Conservation (phyloP, 2,113 vertebrate genomes). For the Jacana jacana region DNA sequence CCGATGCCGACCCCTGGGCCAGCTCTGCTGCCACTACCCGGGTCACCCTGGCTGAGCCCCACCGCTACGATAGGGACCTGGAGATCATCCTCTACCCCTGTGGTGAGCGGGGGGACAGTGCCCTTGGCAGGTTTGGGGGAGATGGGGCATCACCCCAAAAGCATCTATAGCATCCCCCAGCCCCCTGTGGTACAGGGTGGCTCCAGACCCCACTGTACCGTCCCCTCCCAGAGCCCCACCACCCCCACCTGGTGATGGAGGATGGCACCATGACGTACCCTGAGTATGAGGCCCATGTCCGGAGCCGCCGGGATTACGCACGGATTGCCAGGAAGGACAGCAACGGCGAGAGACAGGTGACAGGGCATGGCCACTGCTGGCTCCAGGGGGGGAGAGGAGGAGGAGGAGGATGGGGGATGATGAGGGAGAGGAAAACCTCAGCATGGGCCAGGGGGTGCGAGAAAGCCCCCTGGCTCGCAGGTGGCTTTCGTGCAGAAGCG, state of each 20-base stretch:
- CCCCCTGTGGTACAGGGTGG: accelerated
- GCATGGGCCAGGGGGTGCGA: neutral
- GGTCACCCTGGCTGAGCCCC: conserved; percentile 91
- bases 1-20: conserved; percentile 90
- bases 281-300: conserved; percentile 85
- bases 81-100: conserved; percentile 94
- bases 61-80: conserved; percentile 86
- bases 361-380: accelerated
- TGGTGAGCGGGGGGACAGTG: conserved; percentile 73
- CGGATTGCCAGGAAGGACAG: conserved; percentile 81
- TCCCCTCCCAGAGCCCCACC: conserved; percentile 84
- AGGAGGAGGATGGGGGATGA: neutral
- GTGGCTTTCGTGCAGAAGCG: conserved; percentile 90
- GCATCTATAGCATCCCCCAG: neutral
- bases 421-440: neutral
- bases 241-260: conserved; percentile 88
- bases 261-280: conserved; percentile 84
- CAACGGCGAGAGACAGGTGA: conserved; percentile 86
- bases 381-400: neutral
- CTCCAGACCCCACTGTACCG: neutral
- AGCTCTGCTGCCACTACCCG: conserved; percentile 89
- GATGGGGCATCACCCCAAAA: neutral
- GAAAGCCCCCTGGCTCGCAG: conserved; percentile 60
- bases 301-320: conserved; percentile 84
- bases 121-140: neutral